Evolutionary conservation across 2,797 vertebrate species (phyloP).

Genomic region (Lagocephalus sceleratus): DNA sequence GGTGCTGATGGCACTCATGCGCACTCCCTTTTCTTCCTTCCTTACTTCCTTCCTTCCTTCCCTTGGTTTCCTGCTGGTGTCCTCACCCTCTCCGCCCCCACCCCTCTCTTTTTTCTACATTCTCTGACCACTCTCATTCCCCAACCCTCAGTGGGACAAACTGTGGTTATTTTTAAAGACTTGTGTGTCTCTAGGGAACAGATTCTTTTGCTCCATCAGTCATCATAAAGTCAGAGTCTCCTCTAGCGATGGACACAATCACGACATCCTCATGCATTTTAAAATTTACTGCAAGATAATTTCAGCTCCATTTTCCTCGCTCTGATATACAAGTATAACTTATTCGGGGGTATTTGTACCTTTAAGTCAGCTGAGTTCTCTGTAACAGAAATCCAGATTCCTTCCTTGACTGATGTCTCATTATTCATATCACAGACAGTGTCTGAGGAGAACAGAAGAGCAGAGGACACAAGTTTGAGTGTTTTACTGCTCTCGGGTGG

Average conservation of each 20-base stretch:
- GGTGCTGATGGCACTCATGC: constrained; percentile 26
- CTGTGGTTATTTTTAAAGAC: constrained; percentile 59
- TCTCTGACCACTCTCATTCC: constrained; percentile 50
- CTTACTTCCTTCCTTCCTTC: constrained; percentile 2
- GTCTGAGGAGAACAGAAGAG: constrained; percentile 7
- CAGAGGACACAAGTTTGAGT: constrained; percentile 34
- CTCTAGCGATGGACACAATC: constrained; percentile 11
- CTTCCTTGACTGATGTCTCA: constrained; percentile 16
- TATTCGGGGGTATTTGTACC: background rate
- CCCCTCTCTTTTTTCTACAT: constrained; percentile 18
- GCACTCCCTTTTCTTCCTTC: constrained; percentile 13
- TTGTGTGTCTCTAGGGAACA: constrained; percentile 37
- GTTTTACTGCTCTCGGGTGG: constrained; percentile 20
- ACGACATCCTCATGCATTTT: constrained; percentile 2
- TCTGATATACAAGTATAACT: background rate
- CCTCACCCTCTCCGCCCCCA: constrained; percentile 15
- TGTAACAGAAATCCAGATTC: background rate
- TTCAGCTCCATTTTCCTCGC: no score
- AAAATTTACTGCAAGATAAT: no score
- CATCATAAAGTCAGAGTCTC: constrained; percentile 15
- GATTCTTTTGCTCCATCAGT: constrained; percentile 37
- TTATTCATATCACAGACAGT: constrained; percentile 7
- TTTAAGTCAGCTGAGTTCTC: constrained; percentile 1
- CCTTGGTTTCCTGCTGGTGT: constrained; percentile 16
- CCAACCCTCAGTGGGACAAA: constrained; percentile 51